Evolutionary conservation across 2,797 vertebrate genomes (phyloP).

Genomic region (Euphonia xanthogaster): DNA sequence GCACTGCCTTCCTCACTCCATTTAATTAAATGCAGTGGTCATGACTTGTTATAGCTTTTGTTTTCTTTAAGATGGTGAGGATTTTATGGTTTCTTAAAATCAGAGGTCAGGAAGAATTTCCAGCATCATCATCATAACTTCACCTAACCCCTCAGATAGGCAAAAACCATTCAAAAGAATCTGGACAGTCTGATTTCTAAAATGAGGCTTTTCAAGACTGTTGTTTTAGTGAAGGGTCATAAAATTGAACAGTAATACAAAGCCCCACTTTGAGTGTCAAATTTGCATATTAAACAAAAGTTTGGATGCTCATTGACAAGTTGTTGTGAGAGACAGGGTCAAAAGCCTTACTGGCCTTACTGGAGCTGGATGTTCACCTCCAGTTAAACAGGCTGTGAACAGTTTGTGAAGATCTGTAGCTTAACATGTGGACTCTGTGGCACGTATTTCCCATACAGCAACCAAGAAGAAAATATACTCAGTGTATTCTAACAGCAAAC

Average conservation of each 20-base stretch:
- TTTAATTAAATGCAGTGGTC: not conserved
- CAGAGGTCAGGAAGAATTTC: not conserved
- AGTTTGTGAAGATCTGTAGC: not conserved
- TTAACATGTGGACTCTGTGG: not conserved
- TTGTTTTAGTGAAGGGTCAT: not conserved
- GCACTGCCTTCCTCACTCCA: not conserved
- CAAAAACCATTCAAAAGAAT: not conserved
- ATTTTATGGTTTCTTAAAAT: not conserved
- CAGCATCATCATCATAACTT: not conserved
- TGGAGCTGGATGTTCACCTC: not conserved
- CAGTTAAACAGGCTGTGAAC: not conserved
- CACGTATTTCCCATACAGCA: not conserved
- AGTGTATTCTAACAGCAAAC: not conserved
- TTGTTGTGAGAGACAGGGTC: not conserved
- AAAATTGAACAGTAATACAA: not conserved
- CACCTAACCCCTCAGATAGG: not conserved
- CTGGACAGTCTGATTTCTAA: not conserved
- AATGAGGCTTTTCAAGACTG: not conserved
- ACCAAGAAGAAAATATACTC: not conserved
- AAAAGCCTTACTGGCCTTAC: not conserved
- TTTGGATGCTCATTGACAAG: not conserved
- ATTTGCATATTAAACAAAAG: not conserved
- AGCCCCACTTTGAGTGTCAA: not conserved
- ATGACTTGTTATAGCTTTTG: fast-evolving
- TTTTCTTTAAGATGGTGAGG: not conserved